These are phyloP conservation scores for Aphidoletes aphidimyza DNA, from an alignment of 2,888 invertebrate species.

Conservation along the genomic window DNA sequence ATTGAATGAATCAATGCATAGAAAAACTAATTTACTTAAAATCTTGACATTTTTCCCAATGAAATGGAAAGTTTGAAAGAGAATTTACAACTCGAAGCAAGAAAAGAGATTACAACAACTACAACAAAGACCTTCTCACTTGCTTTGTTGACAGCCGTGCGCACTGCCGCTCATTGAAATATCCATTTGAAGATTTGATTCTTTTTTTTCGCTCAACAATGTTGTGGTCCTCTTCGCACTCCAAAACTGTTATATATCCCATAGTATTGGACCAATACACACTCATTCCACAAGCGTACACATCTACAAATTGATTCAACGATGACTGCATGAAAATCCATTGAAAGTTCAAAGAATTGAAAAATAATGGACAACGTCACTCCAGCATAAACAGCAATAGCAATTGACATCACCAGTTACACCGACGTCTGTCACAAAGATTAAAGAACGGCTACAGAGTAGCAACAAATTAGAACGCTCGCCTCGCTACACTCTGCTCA, in stretches of 20 bases:
- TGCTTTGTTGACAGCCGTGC: background rate
- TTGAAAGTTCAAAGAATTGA: conserved; percentile 50
- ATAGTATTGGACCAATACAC: background rate
- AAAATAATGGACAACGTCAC: conserved; percentile 47
- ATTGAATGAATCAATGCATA: background rate
- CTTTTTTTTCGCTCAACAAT: background rate
- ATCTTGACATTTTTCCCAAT: background rate
- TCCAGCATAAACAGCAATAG: background rate
- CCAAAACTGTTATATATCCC: background rate
- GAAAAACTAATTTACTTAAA: conserved; percentile 52
- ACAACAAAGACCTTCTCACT: conserved; percentile 36
- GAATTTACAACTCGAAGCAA: background rate
- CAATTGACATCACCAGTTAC: background rate
- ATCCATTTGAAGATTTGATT: conserved; percentile 23
- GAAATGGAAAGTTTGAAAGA: conserved; percentile 9
- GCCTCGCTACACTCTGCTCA: no score
- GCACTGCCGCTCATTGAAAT: background rate
- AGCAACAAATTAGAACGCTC: no score
- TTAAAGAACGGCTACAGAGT: background rate
- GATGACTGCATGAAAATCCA: conserved; percentile 14
- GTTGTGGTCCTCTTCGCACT: background rate
- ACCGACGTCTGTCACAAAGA: conserved; percentile 24
- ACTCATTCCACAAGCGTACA: background rate
- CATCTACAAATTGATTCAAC: conserved; percentile 47
- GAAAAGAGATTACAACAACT: background rate